Percentiles rank a stretch among this genome's conserved stretches.
phyloP scores from a whole-genome alignment of 2,888 invertebrate genomes.

The Caenorhabditis doughertyi region DNA sequence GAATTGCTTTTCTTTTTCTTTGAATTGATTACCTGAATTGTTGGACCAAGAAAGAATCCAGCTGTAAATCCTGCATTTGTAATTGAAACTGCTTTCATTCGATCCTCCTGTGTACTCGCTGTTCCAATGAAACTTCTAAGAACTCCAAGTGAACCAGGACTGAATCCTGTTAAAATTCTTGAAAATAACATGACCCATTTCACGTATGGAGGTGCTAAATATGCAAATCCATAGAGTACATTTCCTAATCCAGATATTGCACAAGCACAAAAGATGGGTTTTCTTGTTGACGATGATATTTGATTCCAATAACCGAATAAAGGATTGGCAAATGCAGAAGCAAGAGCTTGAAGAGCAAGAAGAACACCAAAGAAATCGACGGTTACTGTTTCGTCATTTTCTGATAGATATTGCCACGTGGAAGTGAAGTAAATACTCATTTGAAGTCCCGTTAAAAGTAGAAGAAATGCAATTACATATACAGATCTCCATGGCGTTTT shows the following conservation, averaged over 20 bases:
- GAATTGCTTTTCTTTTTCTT: background rate
- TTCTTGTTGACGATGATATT: slow-evolving; percentile 48
- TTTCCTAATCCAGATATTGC: slow-evolving; percentile 62
- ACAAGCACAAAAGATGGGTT: slow-evolving; percentile 61
- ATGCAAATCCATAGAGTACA: slow-evolving; percentile 64
- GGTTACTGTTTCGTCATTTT: slow-evolving; percentile 60
- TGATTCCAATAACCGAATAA: slow-evolving; percentile 67
- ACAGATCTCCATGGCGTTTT: slow-evolving; percentile 71
- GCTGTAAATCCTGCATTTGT: slow-evolving; percentile 70
- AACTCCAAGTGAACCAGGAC: slow-evolving; percentile 68
- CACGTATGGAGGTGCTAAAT: slow-evolving; percentile 43
- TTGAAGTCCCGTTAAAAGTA: slow-evolving; percentile 67
- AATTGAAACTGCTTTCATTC: slow-evolving; percentile 69
- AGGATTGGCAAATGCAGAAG: slow-evolving; percentile 62
- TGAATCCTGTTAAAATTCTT: slow-evolving; percentile 66
- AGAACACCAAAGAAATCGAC: slow-evolving; percentile 67
- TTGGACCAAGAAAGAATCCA: slow-evolving; percentile 72
- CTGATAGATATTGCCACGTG: slow-evolving; percentile 72
- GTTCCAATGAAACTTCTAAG: slow-evolving; percentile 68
- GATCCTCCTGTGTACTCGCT: slow-evolving; percentile 70
- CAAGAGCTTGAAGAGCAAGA: slow-evolving; percentile 51
- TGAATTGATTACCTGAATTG: slow-evolving; percentile 62
- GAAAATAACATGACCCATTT: slow-evolving; percentile 62
- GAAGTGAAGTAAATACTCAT: slow-evolving; percentile 75
- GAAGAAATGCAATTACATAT: slow-evolving; percentile 62